These are phyloP conservation scores for Phalacrocorax carbo DNA, from an alignment of 2,113 vertebrate species.

Conservation along the genomic window DNA sequence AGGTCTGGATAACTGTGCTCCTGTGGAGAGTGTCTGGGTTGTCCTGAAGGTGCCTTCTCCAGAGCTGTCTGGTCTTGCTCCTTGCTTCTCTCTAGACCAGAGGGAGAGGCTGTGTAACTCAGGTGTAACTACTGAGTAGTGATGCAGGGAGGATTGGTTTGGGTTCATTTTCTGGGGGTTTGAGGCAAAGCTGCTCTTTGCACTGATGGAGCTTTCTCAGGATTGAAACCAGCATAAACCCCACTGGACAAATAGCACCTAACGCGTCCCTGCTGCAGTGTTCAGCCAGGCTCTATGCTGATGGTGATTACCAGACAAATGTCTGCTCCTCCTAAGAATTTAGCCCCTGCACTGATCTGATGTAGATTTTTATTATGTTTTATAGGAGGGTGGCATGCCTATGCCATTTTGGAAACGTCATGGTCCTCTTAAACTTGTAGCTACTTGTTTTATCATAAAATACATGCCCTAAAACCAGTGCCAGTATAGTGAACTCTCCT, in stretches of 20 bases:
- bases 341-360: not conserved
- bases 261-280: not conserved
- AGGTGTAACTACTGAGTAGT: not conserved
- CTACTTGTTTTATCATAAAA: not conserved
- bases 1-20: not conserved
- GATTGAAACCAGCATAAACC: not conserved
- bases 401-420: not conserved
- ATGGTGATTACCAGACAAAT: not conserved
- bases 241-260: not conserved
- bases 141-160: not conserved
- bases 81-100: not conserved
- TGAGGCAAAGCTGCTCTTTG: not conserved
- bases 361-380: not conserved
- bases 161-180: not conserved
- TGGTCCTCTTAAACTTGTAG: not conserved
- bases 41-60: not conserved
- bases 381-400: not conserved
- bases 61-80: not conserved
- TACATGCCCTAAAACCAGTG: constrained; percentile 29
- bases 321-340: not conserved
- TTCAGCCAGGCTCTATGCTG: not conserved
- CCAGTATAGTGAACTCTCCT: not conserved
- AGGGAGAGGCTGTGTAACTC: not conserved
- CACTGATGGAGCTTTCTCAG: not conserved
- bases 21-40: not conserved